Percentiles rank a stretch among this genome's conserved stretches.
phyloP scores from a whole-genome alignment of 2,797 vertebrate genomes.

The Onychomys torridus region DNA sequence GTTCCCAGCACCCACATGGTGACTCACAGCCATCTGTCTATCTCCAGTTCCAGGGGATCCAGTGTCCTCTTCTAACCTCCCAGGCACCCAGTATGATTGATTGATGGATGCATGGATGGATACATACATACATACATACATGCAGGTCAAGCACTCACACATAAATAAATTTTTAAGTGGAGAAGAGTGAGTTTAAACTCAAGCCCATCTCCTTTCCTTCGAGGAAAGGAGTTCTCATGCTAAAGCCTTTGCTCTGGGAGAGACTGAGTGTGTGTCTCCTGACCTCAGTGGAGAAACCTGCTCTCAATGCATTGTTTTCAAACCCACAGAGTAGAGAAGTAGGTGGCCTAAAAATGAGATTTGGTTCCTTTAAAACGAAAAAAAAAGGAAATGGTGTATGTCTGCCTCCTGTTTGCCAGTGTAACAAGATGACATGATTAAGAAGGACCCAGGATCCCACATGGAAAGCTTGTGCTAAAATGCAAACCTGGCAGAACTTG shows the following conservation, averaged over 20 bases:
- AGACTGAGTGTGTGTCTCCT: not conserved
- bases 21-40: not conserved
- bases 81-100: not conserved
- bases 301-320: not conserved
- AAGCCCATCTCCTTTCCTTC: not conserved
- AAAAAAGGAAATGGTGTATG: not conserved
- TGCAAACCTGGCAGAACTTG: too few relatives aligned
- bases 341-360: not conserved
- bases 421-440: not conserved
- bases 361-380: not conserved
- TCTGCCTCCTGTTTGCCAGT: not conserved
- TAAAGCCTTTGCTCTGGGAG: not conserved
- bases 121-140: too few relatives aligned
- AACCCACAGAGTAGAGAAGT: constrained; percentile 20
- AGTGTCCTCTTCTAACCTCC: not conserved
- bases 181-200: not conserved
- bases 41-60: not conserved
- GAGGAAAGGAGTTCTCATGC: not conserved
- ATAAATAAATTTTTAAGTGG: not conserved
- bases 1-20: not conserved
- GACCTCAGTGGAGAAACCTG: not conserved
- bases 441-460: too few relatives aligned
- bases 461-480: not conserved
- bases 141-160: not conserved
- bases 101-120: too few relatives aligned